Percentiles rank a stretch among this genome's conserved stretches.
phyloP scores from a whole-genome alignment of 2,888 invertebrate genomes.

The Euspilapteryx auroguttella region DNA sequence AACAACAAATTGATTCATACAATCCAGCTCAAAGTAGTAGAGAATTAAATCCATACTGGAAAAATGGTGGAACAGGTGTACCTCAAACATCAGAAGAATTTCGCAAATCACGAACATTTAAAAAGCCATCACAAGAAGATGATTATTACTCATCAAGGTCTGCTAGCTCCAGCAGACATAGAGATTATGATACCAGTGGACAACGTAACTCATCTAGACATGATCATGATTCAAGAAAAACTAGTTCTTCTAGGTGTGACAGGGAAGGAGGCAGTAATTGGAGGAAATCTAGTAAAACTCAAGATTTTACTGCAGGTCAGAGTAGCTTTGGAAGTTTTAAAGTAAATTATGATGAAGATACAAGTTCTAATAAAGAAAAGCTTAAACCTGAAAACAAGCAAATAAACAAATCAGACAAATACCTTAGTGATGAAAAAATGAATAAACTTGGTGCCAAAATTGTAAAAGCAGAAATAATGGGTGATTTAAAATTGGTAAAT shows the following conservation, averaged over 20 bases:
- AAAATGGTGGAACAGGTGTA: conserved; percentile 82
- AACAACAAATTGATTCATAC: conserved; percentile 60
- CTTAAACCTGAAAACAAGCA: conserved; percentile 10
- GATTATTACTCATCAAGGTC: not conserved
- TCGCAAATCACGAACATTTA: conserved; percentile 28
- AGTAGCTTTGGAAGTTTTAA: too few species aligned
- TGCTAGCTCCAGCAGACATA: not conserved
- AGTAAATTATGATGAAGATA: not conserved
- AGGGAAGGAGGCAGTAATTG: too few species aligned
- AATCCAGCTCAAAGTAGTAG: conserved; percentile 71
- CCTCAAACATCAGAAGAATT: conserved; percentile 55
- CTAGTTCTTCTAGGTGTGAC: too few species aligned
- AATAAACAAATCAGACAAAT: conserved; percentile 18
- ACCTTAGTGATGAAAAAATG: conserved; percentile 78
- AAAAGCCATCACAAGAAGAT: conserved; percentile 34
- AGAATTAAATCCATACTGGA: conserved; percentile 94
- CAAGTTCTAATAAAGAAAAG: not conserved
- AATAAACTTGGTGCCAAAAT: conserved; percentile 90
- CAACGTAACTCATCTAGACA: not conserved
- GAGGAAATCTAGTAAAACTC: conserved; percentile 5
- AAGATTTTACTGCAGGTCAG: too few species aligned
- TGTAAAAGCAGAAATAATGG: conserved; percentile 93
- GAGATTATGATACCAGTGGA: not conserved
- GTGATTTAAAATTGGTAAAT: conserved; percentile 68
- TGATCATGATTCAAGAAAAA: too few species aligned